Evolutionary conservation across 2,797 vertebrate genomes (phyloP), one percentile per base, ranked within the genome.

Genomic region (Gymnothorax javanicus): DNA sequence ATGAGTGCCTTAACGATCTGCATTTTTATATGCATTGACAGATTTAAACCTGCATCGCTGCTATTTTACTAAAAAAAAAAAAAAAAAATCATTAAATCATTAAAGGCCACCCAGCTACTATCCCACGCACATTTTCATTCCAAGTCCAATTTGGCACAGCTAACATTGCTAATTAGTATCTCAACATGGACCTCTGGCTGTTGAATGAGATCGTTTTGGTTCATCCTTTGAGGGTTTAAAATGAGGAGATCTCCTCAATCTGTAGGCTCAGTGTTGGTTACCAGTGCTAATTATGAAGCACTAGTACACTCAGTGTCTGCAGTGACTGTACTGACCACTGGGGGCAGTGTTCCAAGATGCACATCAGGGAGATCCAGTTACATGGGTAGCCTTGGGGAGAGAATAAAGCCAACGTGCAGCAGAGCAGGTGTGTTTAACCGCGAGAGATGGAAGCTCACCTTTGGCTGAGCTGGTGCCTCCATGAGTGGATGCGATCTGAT

Each of bases 401-500:
- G 20, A 13, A n/a, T 50, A 84, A n/a, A 25, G 83, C 20, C 1
- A 2, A 64, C 25, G 59, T 50, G 23, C 60, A 69, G 17, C 23
- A n/a, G 43, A 2, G 4, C 83, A 84, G 50, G 50, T 67, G 25
- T 79, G 58, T 43, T 43, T 77, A 17, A 60, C 56, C 50, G 11
- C 54, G 23, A 43, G 12, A 15, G 15, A 83, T 13, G 54, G 57
- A 17, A 11, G 83, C 91, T 96, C 95, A 98, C 98, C 98, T 98
- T 97, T 99, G 91, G 96, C 94, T 88, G 94, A 95, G 88, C 95
- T 94, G 92, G 96, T 93, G 93, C 97, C 97, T 92, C 97, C 95
- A 87, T 96, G 97, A 91, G 95, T 94, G 89, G 97, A 96, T 62
- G 93, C 95, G 88, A 97, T 96, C 98, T 99, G 92, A 93, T 94